These are phyloP conservation scores for Pocillopora meandrina DNA, from an alignment of 92 coral and sea anemone species.

Conservation along the genomic window DNA sequence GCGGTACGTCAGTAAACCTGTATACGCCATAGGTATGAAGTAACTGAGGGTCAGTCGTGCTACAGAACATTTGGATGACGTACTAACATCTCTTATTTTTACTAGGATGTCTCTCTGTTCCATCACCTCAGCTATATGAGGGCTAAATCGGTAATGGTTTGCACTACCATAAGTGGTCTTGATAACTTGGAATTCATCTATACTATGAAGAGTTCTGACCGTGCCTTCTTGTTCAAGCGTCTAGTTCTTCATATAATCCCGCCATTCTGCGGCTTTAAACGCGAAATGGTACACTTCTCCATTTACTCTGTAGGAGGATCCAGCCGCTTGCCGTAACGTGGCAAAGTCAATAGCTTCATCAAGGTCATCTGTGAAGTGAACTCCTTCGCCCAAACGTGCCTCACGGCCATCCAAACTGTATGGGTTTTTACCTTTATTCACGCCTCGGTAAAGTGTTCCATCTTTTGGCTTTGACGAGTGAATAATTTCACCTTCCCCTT, in stretches of 20 bases:
- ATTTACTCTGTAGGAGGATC: too few relatives aligned
- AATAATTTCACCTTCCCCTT: not conserved
- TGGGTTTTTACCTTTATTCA: not conserved
- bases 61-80: too few relatives aligned
- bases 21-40: too few relatives aligned
- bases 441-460: not conserved
- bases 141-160: not conserved
- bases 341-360: not conserved
- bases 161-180: not conserved
- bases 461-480: too few relatives aligned
- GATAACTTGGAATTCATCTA: not conserved
- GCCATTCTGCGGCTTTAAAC: not conserved
- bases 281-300: not conserved
- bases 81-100: not conserved
- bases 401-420: not conserved
- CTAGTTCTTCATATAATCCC: not conserved
- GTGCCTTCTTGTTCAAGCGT: not conserved
- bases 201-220: not conserved
- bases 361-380: not conserved
- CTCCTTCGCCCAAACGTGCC: not conserved
- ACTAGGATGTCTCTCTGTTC: not conserved
- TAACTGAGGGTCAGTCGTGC: too few relatives aligned
- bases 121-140: not conserved
- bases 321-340: not conserved
- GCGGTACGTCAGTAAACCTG: too few relatives aligned